A percentile compares a stretch with the other conserved stretches of the same genome.
These are phyloP conservation scores for Tetragonisca angustula DNA, from an alignment of 2,888 invertebrate genomes.

Conservation along the genomic window DNA sequence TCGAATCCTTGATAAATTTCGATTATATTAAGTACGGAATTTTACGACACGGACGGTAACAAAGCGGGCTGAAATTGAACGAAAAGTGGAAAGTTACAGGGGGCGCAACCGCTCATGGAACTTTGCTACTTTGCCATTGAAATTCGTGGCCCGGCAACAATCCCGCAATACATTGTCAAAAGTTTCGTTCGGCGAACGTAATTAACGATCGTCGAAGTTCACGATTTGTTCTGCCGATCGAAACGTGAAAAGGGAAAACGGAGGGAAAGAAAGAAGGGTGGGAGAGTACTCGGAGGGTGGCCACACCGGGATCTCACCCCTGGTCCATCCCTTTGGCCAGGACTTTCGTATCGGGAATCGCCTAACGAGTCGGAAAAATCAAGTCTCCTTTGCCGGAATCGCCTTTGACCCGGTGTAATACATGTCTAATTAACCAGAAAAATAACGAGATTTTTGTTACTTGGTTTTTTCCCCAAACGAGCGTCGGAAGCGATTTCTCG, in stretches of 20 bases:
- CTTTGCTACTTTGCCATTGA: slow-evolving; percentile 52
- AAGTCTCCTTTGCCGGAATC: slow-evolving; percentile 71
- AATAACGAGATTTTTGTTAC: slow-evolving; percentile 81
- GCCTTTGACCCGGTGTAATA: slow-evolving; percentile 68
- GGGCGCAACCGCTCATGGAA: slow-evolving; percentile 27
- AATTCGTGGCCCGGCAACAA: slow-evolving; percentile 46
- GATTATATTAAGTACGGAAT: slow-evolving; percentile 33
- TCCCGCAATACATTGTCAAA: slow-evolving; percentile 56
- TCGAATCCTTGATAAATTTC: slow-evolving; percentile 22
- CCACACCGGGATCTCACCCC: slow-evolving; percentile 49
- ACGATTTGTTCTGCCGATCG: slow-evolving; percentile 62
- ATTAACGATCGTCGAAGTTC: slow-evolving; percentile 68
- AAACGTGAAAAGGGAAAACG: slow-evolving; percentile 39
- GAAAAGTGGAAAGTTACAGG: slow-evolving; percentile 51
- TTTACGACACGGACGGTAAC: slow-evolving; percentile 29
- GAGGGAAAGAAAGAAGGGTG: slow-evolving; percentile 20
- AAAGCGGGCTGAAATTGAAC: slow-evolving; percentile 37
- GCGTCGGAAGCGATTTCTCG: slow-evolving; percentile 43
- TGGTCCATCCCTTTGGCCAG: slow-evolving; percentile 59
- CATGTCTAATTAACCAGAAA: slow-evolving; percentile 82
- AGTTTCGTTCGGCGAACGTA: slow-evolving; percentile 58
- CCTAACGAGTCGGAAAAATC: slow-evolving; percentile 82
- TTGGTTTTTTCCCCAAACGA: slow-evolving; percentile 14
- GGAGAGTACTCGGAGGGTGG: slow-evolving; percentile 38
- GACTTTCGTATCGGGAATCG: slow-evolving; percentile 75